A percentile compares a stretch with the other conserved stretches of the same genome.
Conservation (phyloP, 2,797 vertebrate genomes). For the Poecile montanus region DNA sequence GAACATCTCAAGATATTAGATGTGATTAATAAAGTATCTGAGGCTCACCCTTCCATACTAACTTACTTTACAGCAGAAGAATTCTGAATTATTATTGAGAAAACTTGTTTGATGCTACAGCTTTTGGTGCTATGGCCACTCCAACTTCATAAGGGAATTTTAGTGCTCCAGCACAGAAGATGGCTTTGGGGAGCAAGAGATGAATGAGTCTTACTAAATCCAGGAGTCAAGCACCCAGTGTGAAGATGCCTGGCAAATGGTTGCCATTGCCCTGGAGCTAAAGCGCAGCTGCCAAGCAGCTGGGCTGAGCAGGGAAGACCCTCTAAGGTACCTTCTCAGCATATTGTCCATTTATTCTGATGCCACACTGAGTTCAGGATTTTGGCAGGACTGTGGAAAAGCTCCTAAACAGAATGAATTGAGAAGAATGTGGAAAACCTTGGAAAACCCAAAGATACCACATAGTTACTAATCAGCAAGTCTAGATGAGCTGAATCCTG, state of each 20-base stretch:
- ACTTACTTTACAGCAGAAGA: not conserved
- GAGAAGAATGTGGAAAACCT: not conserved
- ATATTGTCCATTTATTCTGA: slow-evolving; percentile 28
- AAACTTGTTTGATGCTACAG: not conserved
- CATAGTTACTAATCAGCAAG: not conserved
- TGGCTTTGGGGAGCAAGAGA: slow-evolving; percentile 1
- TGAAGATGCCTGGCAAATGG: not conserved
- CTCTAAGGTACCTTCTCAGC: not conserved
- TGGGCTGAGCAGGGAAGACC: slow-evolving; percentile 28
- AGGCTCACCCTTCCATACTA: not conserved
- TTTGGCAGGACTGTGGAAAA: slow-evolving; percentile 24
- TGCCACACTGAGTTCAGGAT: not conserved
- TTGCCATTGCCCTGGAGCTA: slow-evolving; percentile 8
- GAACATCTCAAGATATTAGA: not conserved
- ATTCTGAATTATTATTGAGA: not conserved
- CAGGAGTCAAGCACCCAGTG: not conserved
- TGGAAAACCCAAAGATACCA: not conserved
- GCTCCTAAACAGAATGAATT: not conserved
- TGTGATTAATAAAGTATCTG: not conserved
- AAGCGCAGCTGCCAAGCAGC: slow-evolving; percentile 33
- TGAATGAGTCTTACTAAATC: slow-evolving; percentile 17
- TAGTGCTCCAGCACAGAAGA: not conserved
- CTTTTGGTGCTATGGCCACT: not conserved
- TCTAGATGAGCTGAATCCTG: slow-evolving; percentile 8
- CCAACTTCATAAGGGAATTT: not conserved